Evolutionary conservation across 2,113 vertebrate genomes (phyloP).

Genomic region (Leuciscus idus): DNA sequence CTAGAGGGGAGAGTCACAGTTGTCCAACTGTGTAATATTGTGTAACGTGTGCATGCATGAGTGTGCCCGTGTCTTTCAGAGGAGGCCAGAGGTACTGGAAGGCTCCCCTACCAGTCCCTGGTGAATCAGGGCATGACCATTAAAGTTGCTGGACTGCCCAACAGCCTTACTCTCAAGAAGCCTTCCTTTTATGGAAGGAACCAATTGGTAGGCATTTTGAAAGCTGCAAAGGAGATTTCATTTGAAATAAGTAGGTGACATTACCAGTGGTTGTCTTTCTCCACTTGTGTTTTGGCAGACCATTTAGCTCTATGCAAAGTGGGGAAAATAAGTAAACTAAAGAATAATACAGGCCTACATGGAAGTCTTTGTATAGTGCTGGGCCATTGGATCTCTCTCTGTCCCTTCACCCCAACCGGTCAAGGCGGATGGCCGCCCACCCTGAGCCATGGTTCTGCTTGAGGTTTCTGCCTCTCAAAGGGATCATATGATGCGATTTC

Average conservation of each 20-base stretch:
- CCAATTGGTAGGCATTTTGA: background rate
- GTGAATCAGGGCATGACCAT: background rate
- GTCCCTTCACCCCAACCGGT: background rate
- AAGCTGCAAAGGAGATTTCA: background rate
- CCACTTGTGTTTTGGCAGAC: background rate
- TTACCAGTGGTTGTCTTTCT: background rate
- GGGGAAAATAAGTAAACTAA: background rate
- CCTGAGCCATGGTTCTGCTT: no score
- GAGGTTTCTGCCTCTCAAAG: no score
- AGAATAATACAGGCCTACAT: background rate
- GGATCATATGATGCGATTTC: no score
- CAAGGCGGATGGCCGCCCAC: no score
- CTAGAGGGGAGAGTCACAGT: background rate
- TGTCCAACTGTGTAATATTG: background rate
- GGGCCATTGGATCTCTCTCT: background rate
- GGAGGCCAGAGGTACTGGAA: background rate
- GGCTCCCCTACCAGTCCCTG: conserved; percentile 15
- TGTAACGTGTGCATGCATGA: background rate
- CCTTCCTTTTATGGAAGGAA: conserved; percentile 11
- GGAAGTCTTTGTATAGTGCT: no score
- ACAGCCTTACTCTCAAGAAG: background rate
- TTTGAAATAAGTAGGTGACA: no score
- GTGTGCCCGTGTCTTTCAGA: background rate
- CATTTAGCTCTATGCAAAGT: background rate
- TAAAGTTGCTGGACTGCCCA: background rate